Evolutionary conservation across 2,113 vertebrate genomes (phyloP).

Genomic region (Heteronetta atricapilla): DNA sequence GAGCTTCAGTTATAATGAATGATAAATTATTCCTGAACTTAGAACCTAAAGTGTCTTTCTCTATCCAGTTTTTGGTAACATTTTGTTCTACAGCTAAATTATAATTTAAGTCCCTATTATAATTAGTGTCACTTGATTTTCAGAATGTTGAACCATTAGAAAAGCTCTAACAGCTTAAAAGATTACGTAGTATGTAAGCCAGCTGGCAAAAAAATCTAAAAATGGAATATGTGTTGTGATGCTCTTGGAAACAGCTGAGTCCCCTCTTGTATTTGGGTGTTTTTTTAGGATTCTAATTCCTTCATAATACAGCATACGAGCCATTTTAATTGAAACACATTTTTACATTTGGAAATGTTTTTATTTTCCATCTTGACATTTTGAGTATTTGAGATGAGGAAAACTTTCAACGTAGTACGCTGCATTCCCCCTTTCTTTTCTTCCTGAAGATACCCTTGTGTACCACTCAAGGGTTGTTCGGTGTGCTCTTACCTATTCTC

Average conservation of each 20-base stretch:
- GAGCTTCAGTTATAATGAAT: neutral
- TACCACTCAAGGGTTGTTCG: rapidly evolving
- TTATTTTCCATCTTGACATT: neutral
- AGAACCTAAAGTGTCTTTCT: neutral
- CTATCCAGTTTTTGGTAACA: neutral
- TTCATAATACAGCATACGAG: neutral
- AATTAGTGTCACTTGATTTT: neutral
- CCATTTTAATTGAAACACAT: neutral
- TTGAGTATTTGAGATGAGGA: neutral
- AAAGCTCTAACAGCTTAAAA: slow-evolving; percentile 9
- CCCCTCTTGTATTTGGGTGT: neutral
- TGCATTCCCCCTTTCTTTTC: neutral
- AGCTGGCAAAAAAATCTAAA: neutral
- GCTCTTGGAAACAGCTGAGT: neutral
- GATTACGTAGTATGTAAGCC: neutral
- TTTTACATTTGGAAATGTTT: neutral
- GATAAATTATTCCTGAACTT: neutral
- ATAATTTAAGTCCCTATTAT: neutral
- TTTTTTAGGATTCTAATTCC: neutral
- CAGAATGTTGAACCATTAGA: slow-evolving; percentile 23
- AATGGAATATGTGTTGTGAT: neutral
- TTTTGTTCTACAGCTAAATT: neutral
- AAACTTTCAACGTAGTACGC: neutral
- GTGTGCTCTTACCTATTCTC: neutral
- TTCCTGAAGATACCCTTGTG: neutral